Evolutionary conservation across 2,797 vertebrate genomes (phyloP).

Genomic region (Enoplosus armatus): DNA sequence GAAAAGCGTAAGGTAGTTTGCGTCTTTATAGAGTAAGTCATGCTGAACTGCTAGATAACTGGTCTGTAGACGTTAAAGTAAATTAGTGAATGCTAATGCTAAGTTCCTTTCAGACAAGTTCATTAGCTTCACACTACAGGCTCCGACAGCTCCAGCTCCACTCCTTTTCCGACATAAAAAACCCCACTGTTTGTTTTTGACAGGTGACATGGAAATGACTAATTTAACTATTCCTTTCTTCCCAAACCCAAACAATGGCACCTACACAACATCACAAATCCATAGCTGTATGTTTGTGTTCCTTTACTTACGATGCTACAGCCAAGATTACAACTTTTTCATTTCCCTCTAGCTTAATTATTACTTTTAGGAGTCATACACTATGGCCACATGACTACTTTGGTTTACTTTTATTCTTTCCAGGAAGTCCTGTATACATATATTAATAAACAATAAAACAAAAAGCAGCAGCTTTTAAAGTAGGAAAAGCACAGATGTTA

Average conservation of each 20-base stretch:
- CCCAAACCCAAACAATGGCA: not conserved
- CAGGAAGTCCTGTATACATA: no score
- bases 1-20: accelerated
- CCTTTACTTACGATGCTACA: not conserved
- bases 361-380: not conserved
- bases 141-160: not conserved
- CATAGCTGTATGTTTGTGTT: not conserved
- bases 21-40: not conserved
- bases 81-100: not conserved
- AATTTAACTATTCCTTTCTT: not conserved
- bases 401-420: not conserved
- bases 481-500: no score
- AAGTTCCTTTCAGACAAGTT: not conserved
- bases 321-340: not conserved
- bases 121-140: not conserved
- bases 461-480: not conserved
- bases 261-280: not conserved
- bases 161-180: not conserved
- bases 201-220: not conserved
- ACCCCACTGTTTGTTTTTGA: not conserved
- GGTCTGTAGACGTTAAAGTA: not conserved
- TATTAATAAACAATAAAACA: not conserved
- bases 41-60: not conserved
- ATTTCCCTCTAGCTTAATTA: not conserved
- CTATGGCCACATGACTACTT: not conserved